A percentile compares a stretch with the other conserved stretches of the same genome.
These are phyloP conservation scores for Steatornis caripensis DNA, from an alignment of 2,113 vertebrate species.

Conservation along the genomic window DNA sequence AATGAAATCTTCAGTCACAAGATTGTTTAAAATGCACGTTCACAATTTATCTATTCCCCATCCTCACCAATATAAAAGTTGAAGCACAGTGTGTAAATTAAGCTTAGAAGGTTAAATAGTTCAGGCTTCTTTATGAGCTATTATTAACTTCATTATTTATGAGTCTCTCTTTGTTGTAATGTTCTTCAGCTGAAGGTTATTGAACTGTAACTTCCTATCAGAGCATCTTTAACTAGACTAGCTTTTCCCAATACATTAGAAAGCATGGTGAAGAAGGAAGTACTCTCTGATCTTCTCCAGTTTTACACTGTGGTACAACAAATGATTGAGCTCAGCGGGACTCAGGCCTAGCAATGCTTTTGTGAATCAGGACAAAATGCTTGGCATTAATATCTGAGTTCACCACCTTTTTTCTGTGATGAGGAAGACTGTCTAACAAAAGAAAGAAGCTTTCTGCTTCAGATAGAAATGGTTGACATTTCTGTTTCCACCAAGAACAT, in stretches of 20 bases:
- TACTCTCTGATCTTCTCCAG: neutral
- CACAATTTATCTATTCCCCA: neutral
- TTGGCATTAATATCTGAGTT: neutral
- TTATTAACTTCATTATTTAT: constrained; percentile 34
- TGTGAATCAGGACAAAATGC: neutral
- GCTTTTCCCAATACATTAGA: neutral
- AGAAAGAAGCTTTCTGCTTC: neutral
- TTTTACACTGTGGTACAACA: neutral
- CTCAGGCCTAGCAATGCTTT: neutral
- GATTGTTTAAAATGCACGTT: neutral
- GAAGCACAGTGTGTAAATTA: constrained; percentile 13
- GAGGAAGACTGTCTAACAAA: neutral
- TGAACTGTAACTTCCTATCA: constrained; percentile 34
- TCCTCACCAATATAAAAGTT: neutral
- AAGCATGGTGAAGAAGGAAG: neutral
- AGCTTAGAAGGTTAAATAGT: neutral
- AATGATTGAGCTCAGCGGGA: neutral
- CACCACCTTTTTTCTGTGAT: neutral
- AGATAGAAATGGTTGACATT: neutral
- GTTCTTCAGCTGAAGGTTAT: constrained; percentile 25
- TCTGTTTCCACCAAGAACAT: neutral
- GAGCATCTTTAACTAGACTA: constrained; percentile 35
- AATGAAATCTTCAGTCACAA: neutral
- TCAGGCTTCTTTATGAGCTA: neutral
- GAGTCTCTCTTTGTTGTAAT: neutral